Evolutionary conservation across 2,797 vertebrate species (phyloP), one percentile per base, ranked within the genome.

Genomic region (Malacoraja senta): DNA sequence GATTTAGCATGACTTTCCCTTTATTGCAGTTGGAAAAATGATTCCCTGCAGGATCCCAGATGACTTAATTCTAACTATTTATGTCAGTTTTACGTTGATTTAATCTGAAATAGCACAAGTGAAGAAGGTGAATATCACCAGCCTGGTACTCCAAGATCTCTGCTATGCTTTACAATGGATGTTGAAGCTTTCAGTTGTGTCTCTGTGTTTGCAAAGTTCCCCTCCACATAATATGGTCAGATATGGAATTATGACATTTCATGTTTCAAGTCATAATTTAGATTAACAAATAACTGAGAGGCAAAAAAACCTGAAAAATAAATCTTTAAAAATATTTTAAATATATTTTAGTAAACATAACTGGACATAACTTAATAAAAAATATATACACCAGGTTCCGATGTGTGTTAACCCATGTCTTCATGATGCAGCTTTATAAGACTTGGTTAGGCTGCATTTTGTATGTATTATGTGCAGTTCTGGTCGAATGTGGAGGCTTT

Each of bases 1-100:
- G 71, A n/a, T 58, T 68, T 53, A 53, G 29, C 53, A 26, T 58
- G 35, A 53, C 7, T 76, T 72, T 26, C 13, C 68, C 68, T 74
- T 91, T 74, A 17, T n/a, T 15, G 7, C 71, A 74, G 90, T 53
- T 15, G 53, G 90, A 24, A 76, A 74, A 58, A 26, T 13, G 17
- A 92, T 76, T 92, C 44, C 35, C 77, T 65, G 26, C 35, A 26
- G 65, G 24, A 91, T n/a, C 29, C 63, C 29, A 53, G 68, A 29
- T 88, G 63, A 68, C 84, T n/a, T 88, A 68, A 68, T 88, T 88
- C 84, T 68, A 88, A 65, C 17, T 68, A 35, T 68, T 19, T 35
- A 35, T 10, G 17, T 68, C 21, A 58, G 38, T 76, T 44, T 76
- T 29, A 15, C 26, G 17, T 26, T 76, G 44, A 92, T 29, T 74